These are phyloP conservation scores for Muscicapa striata DNA, from an alignment of 2,797 vertebrate genomes.

Conservation along the genomic window DNA sequence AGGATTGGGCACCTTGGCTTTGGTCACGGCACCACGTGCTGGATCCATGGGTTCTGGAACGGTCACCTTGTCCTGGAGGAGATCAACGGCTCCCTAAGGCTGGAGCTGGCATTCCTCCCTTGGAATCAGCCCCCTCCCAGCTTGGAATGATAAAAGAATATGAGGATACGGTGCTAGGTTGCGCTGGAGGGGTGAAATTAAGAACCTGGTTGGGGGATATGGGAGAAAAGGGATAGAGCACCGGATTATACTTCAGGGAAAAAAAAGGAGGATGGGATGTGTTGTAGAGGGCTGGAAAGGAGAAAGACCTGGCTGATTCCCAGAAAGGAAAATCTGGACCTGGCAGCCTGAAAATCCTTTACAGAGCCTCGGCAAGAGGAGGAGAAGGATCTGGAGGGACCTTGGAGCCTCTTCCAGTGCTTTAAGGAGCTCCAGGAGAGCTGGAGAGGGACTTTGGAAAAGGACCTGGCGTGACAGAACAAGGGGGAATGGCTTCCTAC, in stretches of 20 bases:
- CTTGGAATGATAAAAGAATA: neutral
- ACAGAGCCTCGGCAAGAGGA: neutral
- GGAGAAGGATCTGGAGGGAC: neutral
- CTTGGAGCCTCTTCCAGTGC: neutral
- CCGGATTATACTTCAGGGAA: fast-evolving
- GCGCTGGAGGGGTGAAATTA: neutral
- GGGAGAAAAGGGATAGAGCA: neutral
- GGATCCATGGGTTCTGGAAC: neutral
- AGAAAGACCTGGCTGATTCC: neutral
- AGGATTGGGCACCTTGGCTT: neutral
- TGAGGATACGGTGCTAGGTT: fast-evolving
- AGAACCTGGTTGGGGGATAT: neutral
- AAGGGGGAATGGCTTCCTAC: neutral
- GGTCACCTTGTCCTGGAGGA: slow-evolving; percentile 10
- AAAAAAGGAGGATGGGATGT: neutral
- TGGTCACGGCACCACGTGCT: fast-evolving
- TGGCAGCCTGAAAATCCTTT: neutral
- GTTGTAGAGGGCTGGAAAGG: neutral
- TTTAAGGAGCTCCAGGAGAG: neutral
- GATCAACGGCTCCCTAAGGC: neutral
- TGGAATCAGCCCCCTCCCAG: neutral
- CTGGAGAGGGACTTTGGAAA: neutral
- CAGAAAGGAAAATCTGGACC: neutral
- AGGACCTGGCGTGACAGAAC: neutral
- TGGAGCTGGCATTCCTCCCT: neutral